A percentile compares a stretch with the other conserved stretches of the same genome.
Conservation (phyloP, 2,797 vertebrate genomes). For the Ceryle rudis region DNA sequence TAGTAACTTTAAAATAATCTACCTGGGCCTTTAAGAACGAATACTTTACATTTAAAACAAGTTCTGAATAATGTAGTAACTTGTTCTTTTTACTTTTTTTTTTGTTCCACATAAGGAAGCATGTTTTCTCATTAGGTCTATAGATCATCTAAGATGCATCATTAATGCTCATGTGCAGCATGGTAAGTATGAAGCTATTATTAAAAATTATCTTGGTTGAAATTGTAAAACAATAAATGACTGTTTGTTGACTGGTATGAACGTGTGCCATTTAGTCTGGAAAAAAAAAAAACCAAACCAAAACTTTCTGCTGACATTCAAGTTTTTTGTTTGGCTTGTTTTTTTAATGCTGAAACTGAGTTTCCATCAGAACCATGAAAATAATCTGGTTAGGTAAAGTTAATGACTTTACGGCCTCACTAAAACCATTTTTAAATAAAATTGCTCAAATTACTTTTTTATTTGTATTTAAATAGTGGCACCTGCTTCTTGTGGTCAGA, state of each 20-base stretch:
- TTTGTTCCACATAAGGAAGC: constrained; percentile 84
- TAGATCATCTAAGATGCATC: constrained; percentile 91
- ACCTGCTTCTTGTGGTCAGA: not conserved
- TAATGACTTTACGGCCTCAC: not conserved
- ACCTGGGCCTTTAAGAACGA: not conserved
- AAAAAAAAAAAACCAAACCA: not conserved
- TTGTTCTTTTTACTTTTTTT: not conserved
- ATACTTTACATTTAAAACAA: not conserved
- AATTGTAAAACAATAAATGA: not conserved
- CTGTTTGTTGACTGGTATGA: not conserved
- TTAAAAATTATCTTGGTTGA: not conserved
- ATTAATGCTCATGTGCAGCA: constrained; percentile 91
- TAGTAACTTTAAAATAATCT: not conserved
- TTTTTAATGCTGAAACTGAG: not conserved
- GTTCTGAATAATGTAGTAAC: not conserved
- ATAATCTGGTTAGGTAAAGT: not conserved
- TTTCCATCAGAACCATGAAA: not conserved
- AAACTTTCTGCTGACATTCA: not conserved
- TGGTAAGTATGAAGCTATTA: constrained; percentile 79
- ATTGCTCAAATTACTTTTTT: not conserved
- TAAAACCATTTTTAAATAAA: not conserved
- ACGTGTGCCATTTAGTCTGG: not conserved
- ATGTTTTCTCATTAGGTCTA: constrained; percentile 84
- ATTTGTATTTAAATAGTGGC: not conserved
- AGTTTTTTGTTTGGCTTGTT: not conserved